A percentile compares a stretch with the other conserved stretches of the same genome.
Evolutionary conservation across 2,113 vertebrate genomes (phyloP).

Genomic region (Pseudolaguvia tuberculata): DNA sequence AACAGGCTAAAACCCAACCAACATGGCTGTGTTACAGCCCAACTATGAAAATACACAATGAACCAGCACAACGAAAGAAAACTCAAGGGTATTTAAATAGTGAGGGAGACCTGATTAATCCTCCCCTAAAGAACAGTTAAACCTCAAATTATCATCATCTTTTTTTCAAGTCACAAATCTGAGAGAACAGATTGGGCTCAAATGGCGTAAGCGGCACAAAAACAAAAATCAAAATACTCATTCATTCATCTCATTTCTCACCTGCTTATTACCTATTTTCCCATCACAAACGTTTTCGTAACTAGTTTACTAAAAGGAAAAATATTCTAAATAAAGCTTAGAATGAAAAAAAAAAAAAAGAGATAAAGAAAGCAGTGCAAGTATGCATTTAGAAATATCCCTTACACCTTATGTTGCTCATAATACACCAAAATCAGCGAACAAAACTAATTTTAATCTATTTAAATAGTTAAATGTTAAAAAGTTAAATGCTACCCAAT

Average conservation of each 20-base stretch:
- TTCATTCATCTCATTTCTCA: too few species aligned
- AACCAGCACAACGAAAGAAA: not conserved
- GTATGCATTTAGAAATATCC: not conserved
- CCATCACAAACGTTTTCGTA: not conserved
- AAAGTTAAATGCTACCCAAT: too few species aligned
- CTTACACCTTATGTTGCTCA: not conserved
- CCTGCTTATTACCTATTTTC: too few species aligned
- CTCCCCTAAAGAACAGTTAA: not conserved
- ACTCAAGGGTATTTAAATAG: not conserved
- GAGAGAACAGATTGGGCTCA: not conserved
- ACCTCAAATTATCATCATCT: not conserved
- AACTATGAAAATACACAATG: not conserved
- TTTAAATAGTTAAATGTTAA: too few species aligned
- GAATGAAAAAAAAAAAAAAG: not conserved
- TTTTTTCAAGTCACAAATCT: not conserved
- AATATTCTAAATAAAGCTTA: not conserved
- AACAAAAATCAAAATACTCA: not conserved
- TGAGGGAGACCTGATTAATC: not conserved
- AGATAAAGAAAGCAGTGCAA: not conserved
- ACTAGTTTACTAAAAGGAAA: not conserved
- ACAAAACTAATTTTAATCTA: too few species aligned
- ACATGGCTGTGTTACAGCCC: slow-evolving; percentile 1
- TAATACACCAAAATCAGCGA: not conserved
- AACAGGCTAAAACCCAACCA: not conserved
- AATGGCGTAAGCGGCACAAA: not conserved